Base-by-base conservation (phyloP, 1,140 invertebrate genomes). In the Chironomus tepperi region DNA sequence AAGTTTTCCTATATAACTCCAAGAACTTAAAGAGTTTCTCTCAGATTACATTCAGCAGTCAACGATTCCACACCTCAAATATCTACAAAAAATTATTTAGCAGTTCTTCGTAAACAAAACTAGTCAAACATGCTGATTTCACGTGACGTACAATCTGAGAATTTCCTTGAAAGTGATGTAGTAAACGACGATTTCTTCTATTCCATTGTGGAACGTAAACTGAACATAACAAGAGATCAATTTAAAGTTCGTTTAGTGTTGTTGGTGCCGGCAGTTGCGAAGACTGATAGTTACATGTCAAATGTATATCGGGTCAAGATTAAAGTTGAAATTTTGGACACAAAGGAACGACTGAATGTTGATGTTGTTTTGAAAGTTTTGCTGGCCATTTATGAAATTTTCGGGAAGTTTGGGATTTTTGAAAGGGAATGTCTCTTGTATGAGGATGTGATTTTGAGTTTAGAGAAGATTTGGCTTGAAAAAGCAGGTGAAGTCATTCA, bases 291-390 rank as follows among this genome's bases (percentile, higher is more conserved):
- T n/a, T 57, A 57, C n/a, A n/a, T 57, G n/a, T 57, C 47, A 15
- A 15, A n/a, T n/a, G 47, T 57, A 0, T 57, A 57, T 57, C 47
- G 47, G n/a, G 47, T n/a, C 12, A 57, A 57, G 47, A 57, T 57
- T 15, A 57, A 57, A 15, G n/a, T 57, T n/a, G 5, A 57, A 57
- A n/a, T 57, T 12, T n/a, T 57, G 12, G 47, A 57, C 3, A 57
- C 12, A n/a, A 57, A 57, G 12, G 47, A 15, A n/a, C 12, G n/a
- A 5, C 12, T n/a, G 5, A 5, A 5, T n/a, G 12, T 57, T 57
- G 47, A 57, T 57, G 47, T 57, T 12, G 43, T 74, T 12, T 15
- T 74, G 42, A 75, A 73, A 24, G 74, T 42, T 73, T 34, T 43
- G 16, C 43, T 72, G 16, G 15, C 70, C 1, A 72, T 18, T 10